phyloP scores from a whole-genome alignment of 2,888 invertebrate genomes.

The Machimus atricapillus region DNA sequence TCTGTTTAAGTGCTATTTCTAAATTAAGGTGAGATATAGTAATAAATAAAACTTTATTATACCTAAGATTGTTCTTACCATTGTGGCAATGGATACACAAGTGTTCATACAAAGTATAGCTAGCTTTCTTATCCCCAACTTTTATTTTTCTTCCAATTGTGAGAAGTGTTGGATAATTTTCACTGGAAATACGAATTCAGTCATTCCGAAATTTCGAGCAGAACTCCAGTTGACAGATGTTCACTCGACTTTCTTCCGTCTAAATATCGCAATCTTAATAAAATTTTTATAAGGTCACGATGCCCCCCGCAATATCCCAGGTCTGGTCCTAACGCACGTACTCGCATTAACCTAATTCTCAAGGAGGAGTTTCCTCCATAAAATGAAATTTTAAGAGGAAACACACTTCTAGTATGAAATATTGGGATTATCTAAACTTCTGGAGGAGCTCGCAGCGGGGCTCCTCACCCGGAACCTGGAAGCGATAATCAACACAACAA shows the following conservation, averaged over 20 bases:
- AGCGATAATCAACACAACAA: neutral
- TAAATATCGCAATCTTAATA: neutral
- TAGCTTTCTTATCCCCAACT: neutral
- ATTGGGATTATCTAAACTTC: neutral
- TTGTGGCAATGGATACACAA: too few species aligned
- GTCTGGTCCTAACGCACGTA: neutral
- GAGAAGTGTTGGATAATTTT: neutral
- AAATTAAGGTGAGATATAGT: too few species aligned
- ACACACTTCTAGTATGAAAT: constrained; percentile 18
- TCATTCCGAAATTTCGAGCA: neutral
- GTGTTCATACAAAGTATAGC: neutral
- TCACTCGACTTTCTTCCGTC: neutral
- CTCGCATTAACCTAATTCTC: constrained; percentile 19
- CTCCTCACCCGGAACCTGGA: neutral
- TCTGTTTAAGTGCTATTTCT: too few species aligned
- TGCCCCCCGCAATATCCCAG: neutral
- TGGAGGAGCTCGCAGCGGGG: neutral
- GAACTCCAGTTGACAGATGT: neutral
- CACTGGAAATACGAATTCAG: neutral
- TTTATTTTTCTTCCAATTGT: neutral
- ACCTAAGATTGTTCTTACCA: too few species aligned
- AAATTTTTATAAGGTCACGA: neutral
- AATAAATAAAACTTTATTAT: too few species aligned
- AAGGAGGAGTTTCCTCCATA: neutral
- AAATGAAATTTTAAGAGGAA: constrained; percentile 24